phyloP scores from a whole-genome alignment of 1,140 invertebrate genomes.

The Pseudomyrmex sp. region DNA sequence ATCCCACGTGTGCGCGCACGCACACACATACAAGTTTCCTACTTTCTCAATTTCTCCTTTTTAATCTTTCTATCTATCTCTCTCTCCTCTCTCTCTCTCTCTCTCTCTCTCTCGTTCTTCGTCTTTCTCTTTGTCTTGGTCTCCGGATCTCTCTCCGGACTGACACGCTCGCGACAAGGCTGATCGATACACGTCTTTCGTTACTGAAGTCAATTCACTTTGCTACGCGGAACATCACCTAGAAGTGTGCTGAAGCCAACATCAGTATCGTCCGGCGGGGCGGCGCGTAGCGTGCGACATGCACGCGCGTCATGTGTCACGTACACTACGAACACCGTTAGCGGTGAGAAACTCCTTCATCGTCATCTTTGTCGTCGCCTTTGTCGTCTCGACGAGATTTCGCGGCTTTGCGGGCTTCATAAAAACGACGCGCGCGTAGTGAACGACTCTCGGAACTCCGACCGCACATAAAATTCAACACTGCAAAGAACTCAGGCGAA shows the following conservation, averaged over 20 bases:
- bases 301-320: slow-evolving; percentile 67
- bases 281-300: slow-evolving; percentile 43
- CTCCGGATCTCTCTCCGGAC: background rate
- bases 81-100: no score
- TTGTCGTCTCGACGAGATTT: slow-evolving; percentile 8
- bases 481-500: background rate
- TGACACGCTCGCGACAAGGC: slow-evolving; percentile 14
- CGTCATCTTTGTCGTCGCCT: slow-evolving; percentile 11
- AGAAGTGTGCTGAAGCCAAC: slow-evolving; percentile 34
- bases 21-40: background rate
- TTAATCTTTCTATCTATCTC: no score
- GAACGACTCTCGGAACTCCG: background rate
- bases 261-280: background rate
- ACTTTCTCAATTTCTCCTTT: background rate
- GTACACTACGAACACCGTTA: slow-evolving; percentile 76
- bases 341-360: slow-evolving; percentile 36
- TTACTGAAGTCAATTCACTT: slow-evolving; percentile 48
- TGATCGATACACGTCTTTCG: slow-evolving; percentile 29
- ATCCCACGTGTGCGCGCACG: background rate
- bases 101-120: no score
- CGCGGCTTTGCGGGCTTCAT: slow-evolving; percentile 13
- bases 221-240: slow-evolving; percentile 50
- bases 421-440: background rate
- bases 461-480: slow-evolving; percentile 19
- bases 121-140: no score